phyloP scores from a whole-genome alignment of 1,140 invertebrate species.

The Musca vetustissima region DNA sequence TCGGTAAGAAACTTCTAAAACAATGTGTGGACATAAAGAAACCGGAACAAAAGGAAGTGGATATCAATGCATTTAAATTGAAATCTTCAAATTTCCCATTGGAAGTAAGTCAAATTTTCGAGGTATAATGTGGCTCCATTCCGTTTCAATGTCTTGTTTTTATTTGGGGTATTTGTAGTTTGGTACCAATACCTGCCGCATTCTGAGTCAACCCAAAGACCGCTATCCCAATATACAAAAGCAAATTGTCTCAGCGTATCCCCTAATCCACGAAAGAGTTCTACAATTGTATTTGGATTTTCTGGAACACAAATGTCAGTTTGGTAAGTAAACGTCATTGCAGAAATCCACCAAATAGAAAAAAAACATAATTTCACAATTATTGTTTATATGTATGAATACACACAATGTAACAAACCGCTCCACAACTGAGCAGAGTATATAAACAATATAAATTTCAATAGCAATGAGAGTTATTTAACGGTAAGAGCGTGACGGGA shows the following conservation, averaged over 20 bases:
- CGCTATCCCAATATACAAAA: conserved; percentile 27
- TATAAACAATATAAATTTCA: no score
- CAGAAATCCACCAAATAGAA: no score
- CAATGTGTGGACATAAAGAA: conserved; percentile 26
- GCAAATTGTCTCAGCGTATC: conserved; percentile 50
- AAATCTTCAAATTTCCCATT: conserved; percentile 30
- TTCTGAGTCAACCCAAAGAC: conserved; percentile 29
- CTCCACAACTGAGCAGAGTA: no score
- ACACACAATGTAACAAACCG: not conserved
- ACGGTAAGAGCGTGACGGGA: no score
- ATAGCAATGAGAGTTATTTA: no score
- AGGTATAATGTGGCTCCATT: not conserved
- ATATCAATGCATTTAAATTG: conserved; percentile 27
- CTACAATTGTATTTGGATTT: conserved; percentile 39
- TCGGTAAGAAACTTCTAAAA: conserved; percentile 27
- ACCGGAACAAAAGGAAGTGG: conserved; percentile 18
- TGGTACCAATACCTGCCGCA: conserved; percentile 30
- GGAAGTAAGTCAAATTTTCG: conserved; percentile 18
- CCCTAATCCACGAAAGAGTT: conserved; percentile 43
- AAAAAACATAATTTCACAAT: not conserved
- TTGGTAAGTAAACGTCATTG: conserved; percentile 35
- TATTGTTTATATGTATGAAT: not conserved
- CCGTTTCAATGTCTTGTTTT: not conserved
- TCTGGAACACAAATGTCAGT: conserved; percentile 43
- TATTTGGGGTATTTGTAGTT: conserved; percentile 24